Conservation (phyloP, 2,888 invertebrate genomes). For the Camptogramma bilineatum region DNA sequence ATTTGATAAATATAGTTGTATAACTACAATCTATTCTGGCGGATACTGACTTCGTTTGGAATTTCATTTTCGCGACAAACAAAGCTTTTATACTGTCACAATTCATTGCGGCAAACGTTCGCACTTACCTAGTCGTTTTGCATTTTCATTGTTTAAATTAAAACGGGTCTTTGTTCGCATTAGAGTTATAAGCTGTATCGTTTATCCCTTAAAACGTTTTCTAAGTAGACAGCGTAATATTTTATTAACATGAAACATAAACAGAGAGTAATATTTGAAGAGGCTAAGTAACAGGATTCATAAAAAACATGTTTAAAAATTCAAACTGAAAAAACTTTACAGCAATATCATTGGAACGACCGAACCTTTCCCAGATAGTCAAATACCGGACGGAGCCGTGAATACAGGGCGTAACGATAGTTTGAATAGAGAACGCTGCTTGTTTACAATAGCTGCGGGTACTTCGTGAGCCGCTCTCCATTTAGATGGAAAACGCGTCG, state of each 20-base stretch:
- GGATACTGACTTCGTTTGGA: conserved; percentile 60
- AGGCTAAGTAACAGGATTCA: not conserved
- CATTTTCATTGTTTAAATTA: conserved; percentile 64
- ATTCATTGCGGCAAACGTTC: conserved; percentile 67
- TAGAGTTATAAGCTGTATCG: conserved; percentile 40
- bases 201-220: conserved; percentile 34
- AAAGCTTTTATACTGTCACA: conserved; percentile 74
- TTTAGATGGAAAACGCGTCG: conserved; percentile 78
- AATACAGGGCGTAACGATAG: conserved; percentile 75
- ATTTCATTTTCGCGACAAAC: conserved; percentile 69
- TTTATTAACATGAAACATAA: conserved; percentile 11
- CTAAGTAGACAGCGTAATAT: conserved; percentile 29
- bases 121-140: conserved; percentile 59
- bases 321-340: conserved; percentile 54
- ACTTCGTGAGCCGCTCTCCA: conserved; percentile 79
- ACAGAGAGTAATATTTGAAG: not conserved
- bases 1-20: conserved; percentile 52
- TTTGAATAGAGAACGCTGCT: conserved; percentile 80
- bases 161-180: conserved; percentile 50
- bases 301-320: conserved; percentile 55
- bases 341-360: conserved; percentile 56
- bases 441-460: conserved; percentile 83
- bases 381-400: conserved; percentile 67
- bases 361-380: conserved; percentile 70
- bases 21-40: conserved; percentile 55